phyloP scores from a whole-genome alignment of 1,140 invertebrate genomes.

The Ericerus pela region DNA sequence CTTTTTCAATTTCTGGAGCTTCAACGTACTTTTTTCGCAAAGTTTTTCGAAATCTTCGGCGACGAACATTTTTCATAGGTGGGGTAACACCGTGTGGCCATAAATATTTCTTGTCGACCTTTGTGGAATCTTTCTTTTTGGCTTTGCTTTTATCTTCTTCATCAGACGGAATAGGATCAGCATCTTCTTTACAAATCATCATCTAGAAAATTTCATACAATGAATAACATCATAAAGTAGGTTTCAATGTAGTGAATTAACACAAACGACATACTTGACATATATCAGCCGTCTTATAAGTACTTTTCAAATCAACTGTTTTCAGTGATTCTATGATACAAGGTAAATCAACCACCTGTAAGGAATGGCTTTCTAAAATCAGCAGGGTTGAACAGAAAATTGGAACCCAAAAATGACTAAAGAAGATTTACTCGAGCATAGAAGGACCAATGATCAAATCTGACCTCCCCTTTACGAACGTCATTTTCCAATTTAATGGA shows the following conservation, averaged over 20 bases:
- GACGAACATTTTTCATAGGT: conserved; percentile 86
- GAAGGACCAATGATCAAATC: conserved; percentile 74
- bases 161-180: conserved; percentile 56
- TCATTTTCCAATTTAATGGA: conserved; percentile 82
- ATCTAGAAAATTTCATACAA: too few species aligned
- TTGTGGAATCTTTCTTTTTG: conserved; percentile 78
- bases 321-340: conserved; percentile 86
- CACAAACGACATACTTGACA: conserved; percentile 55
- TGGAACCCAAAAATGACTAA: not conserved
- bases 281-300: conserved; percentile 94
- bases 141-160: conserved; percentile 60
- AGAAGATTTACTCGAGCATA: conserved; percentile 51
- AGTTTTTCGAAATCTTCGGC: conserved; percentile 84
- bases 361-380: too few species aligned
- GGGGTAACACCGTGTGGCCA: conserved; percentile 89
- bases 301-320: conserved; percentile 89
- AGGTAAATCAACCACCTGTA: conserved; percentile 73
- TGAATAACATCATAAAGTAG: too few species aligned
- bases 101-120: conserved; percentile 86
- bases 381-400: not conserved
- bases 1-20: conserved; percentile 94
- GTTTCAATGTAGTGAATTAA: too few species aligned
- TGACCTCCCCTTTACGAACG: conserved; percentile 74
- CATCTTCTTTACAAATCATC: conserved; percentile 70
- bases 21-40: conserved; percentile 94